These are phyloP conservation scores for Brachionus rotundiformis DNA, from an alignment of 1,140 invertebrate species.

Conservation along the genomic window DNA sequence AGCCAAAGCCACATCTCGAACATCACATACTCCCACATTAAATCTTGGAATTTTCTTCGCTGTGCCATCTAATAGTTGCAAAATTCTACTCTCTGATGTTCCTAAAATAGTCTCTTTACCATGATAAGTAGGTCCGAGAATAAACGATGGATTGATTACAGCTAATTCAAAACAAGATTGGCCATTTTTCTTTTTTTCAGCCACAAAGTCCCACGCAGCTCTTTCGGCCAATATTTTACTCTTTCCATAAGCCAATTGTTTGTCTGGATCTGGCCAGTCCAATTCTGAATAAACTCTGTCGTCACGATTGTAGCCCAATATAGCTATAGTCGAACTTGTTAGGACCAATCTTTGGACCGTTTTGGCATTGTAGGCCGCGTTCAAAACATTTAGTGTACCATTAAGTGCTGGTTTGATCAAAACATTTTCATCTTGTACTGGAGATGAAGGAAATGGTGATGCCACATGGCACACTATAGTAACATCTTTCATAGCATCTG, in stretches of 20 bases:
- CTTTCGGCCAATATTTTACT: conserved; percentile 68
- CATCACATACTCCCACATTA: conserved; percentile 66
- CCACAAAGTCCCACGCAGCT: conserved; percentile 68
- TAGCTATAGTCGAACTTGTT: conserved; percentile 67
- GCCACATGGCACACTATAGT: conserved; percentile 68
- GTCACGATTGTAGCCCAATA: conserved; percentile 63
- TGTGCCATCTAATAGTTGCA: background rate
- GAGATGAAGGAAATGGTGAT: conserved; percentile 66
- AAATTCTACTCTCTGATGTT: background rate
- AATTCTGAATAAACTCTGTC: conserved; percentile 65
- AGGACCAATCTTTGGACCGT: conserved; percentile 68
- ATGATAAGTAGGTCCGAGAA: conserved; percentile 62
- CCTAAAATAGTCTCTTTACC: background rate
- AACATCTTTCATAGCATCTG: conserved; percentile 66
- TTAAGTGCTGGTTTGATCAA: conserved; percentile 67
- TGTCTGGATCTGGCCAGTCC: conserved; percentile 66
- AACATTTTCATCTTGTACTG: conserved; percentile 63
- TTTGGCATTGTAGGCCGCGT: conserved; percentile 64
- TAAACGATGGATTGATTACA: conserved; percentile 67
- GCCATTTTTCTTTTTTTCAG: conserved; percentile 62
- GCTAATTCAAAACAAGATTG: conserved; percentile 65
- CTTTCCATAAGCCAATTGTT: conserved; percentile 63
- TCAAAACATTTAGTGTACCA: conserved; percentile 67
- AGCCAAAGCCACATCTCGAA: conserved; percentile 68
- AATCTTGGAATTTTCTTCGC: conserved; percentile 62